Evolutionary conservation across 1,140 invertebrate genomes (phyloP).

Genomic region (Lepidurus couesii): DNA sequence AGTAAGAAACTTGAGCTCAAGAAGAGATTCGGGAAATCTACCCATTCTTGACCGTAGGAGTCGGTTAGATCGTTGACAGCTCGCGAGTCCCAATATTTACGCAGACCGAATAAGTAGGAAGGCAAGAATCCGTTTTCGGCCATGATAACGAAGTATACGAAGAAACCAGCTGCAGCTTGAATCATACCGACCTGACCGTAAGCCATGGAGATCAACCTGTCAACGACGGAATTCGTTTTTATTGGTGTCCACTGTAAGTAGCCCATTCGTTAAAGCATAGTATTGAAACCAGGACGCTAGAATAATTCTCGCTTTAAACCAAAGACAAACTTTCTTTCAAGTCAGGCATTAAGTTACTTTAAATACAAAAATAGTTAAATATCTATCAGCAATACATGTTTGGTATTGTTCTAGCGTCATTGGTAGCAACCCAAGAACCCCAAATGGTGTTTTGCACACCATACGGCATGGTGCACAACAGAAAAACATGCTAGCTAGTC

Average conservation of each 20-base stretch:
- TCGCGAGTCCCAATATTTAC: constrained; percentile 92
- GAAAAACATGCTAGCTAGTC: neutral
- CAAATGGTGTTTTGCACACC: neutral
- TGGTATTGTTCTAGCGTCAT: neutral
- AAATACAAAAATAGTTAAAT: no score
- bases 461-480: neutral
- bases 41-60: constrained; percentile 98
- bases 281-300: neutral
- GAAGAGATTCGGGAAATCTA: constrained; percentile 47
- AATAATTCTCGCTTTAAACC: neutral
- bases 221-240: neutral
- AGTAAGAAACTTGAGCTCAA: neutral
- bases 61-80: constrained; percentile 93
- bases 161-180: constrained; percentile 97
- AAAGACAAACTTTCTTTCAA: no score
- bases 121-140: constrained; percentile 96
- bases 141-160: constrained; percentile 98
- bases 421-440: neutral
- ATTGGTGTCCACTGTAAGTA: neutral
- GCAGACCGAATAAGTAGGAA: constrained; percentile 73
- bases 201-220: constrained; percentile 81
- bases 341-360: no score
- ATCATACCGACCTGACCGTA: constrained; percentile 99
- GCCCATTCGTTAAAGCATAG: neutral
- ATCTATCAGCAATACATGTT: neutral